phyloP scores from a whole-genome alignment of 1,140 invertebrate species.

The Mercenaria mercenaria region DNA sequence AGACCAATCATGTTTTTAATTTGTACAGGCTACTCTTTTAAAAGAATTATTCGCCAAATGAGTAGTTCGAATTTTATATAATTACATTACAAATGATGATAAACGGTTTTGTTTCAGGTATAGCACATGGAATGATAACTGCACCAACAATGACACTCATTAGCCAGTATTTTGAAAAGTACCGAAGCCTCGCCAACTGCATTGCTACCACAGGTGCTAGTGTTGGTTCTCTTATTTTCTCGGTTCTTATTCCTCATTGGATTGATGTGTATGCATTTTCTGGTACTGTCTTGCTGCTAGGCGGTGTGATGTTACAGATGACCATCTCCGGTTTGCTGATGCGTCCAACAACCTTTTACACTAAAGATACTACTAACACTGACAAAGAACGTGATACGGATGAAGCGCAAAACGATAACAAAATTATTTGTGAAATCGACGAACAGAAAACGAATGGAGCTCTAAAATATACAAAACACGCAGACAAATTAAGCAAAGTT shows the following conservation, averaged over 20 bases:
- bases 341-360: neutral
- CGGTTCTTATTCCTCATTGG: neutral
- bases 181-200: constrained; percentile 28
- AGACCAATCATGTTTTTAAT: no score
- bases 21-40: no score
- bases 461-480: neutral
- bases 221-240: constrained; percentile 15
- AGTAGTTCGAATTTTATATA: no score
- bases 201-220: neutral
- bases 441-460: neutral
- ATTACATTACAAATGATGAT: no score
- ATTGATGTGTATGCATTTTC: constrained; percentile 10
- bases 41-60: no score
- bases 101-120: constrained; percentile 39
- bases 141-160: constrained; percentile 18
- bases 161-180: constrained; percentile 25
- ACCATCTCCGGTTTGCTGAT: neutral
- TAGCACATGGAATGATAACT: neutral
- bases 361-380: neutral
- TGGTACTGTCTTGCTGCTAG: constrained; percentile 32
- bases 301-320: constrained; percentile 17
- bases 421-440: neutral
- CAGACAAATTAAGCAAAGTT: no score
- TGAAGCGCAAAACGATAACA: neutral
- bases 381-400: no score